Base-by-base conservation (phyloP, 92 coral and sea anemone species). In the Palythoa caribaeorum region DNA sequence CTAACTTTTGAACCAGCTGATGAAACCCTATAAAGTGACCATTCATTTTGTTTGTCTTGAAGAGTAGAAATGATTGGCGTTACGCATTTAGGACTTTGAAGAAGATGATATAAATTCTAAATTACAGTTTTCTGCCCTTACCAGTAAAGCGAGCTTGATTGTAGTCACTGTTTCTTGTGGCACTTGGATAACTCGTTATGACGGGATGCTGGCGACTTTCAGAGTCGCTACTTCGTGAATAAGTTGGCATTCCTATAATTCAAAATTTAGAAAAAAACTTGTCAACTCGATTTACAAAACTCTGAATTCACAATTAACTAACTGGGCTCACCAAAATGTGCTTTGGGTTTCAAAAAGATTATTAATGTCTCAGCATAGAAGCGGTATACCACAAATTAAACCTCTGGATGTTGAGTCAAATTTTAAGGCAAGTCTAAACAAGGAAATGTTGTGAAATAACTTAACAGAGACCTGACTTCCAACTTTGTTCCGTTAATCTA, bases 121-220 rank as follows among this genome's bases (percentile, higher is more conserved):
- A 9, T 6, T 21, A n/a, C 70, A 19, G n/a, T 63, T 63, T 17
- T 5, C 70, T 17, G 8, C 1, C 93, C 86, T 89, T 94, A 52
- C 78, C 88, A 44, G 87, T 85, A 48, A 75, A 95, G 51, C 98
- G 90, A 48, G 90, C 87, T 71, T 89, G 93, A 16, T 88, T 90
- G 75, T 92, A 92, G 35, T 93, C 97, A 16, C 90, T 84, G 76
- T 86, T 90, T 38, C 93, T 93, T 59, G 91, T 70, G 35, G 88
- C 96, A 11, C 92, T 91, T 11, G 98, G 96, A 84, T 93, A 91
- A 68, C 94, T 93, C 9, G 96, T 93, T 59, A 93, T 95, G 1
- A 93, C 96, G 9, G 96, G 96, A 73, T 94, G 96, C 36, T 91
- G 98, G 40, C 86, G 86, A 48, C 75, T 81, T 48, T 65, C 86